Conservation (phyloP, 2,113 vertebrate genomes). For the Apodemus sylvaticus region DNA sequence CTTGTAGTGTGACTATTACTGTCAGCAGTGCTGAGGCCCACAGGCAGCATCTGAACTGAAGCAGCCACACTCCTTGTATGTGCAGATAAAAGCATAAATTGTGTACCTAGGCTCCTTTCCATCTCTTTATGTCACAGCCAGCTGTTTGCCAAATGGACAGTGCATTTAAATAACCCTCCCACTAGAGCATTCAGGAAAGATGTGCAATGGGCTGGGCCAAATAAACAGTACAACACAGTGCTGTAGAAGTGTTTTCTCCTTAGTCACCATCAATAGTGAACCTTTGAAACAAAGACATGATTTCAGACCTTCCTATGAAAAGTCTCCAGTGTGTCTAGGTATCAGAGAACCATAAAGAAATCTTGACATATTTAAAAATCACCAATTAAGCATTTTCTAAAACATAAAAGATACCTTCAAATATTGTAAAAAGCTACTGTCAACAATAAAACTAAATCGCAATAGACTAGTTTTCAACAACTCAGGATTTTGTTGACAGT, state of each 20-base stretch:
- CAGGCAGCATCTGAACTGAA: slow-evolving; percentile 60
- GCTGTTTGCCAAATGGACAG: slow-evolving; percentile 28
- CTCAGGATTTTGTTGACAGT: slow-evolving; percentile 42
- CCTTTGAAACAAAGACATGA: slow-evolving; percentile 74
- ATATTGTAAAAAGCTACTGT: neutral
- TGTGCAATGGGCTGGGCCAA: neutral
- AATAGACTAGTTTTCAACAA: slow-evolving; percentile 32
- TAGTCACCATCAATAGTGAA: slow-evolving; percentile 61
- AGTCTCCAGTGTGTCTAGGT: slow-evolving; percentile 29
- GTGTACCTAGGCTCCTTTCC: slow-evolving; percentile 13
- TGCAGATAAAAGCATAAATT: slow-evolving; percentile 29
- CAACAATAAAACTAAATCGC: slow-evolving; percentile 50
- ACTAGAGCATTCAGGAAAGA: slow-evolving; percentile 38
- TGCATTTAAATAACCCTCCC: slow-evolving; percentile 40
- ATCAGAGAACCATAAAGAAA: slow-evolving; percentile 49
- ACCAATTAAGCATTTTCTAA: slow-evolving; percentile 50
- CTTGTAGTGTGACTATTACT: neutral
- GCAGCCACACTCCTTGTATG: neutral
- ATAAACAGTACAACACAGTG: neutral
- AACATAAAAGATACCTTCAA: slow-evolving; percentile 42
- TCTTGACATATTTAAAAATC: neutral
- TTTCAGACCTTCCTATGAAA: slow-evolving; percentile 57
- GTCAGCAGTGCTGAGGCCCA: slow-evolving; percentile 31
- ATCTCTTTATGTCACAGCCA: slow-evolving; percentile 41
- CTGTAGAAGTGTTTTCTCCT: slow-evolving; percentile 52